Conservation (phyloP, 2,797 vertebrate species). For the Lerista edwardsae region DNA sequence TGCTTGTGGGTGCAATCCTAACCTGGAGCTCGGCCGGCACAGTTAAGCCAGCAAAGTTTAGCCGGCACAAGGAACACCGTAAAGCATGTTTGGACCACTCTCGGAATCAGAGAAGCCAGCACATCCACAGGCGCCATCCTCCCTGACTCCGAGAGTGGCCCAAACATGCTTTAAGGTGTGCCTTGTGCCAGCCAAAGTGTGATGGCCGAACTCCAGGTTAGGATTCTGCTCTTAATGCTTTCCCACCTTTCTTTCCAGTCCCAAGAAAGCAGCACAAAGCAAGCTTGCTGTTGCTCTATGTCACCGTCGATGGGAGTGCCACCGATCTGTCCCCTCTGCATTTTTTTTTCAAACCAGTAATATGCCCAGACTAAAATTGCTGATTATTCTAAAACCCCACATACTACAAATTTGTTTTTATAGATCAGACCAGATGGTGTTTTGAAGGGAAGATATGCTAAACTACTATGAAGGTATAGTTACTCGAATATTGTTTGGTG, state of each 20-base stretch:
- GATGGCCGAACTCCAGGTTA: too few species aligned
- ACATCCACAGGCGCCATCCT: too few species aligned
- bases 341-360: background rate
- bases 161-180: too few species aligned
- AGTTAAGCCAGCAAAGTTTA: too few species aligned
- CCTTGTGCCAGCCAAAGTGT: too few species aligned
- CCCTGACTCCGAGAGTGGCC: too few species aligned
- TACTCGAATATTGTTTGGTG: constrained; percentile 38
- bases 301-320: background rate
- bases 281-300: background rate
- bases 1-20: too few species aligned
- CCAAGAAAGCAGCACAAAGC: background rate
- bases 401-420: constrained; percentile 40
- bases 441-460: constrained; percentile 51
- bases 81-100: too few species aligned
- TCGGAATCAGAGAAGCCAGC: too few species aligned
- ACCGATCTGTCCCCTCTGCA: background rate
- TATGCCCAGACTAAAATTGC: constrained; percentile 32
- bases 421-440: constrained; percentile 63
- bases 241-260: background rate
- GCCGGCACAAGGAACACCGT: too few species aligned
- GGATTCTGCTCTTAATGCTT: too few species aligned
- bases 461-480: constrained; percentile 55
- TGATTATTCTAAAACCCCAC: constrained; percentile 14
- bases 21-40: too few species aligned